Conservation (phyloP, 2,113 vertebrate species). For the Xiphophorus couchianus region DNA sequence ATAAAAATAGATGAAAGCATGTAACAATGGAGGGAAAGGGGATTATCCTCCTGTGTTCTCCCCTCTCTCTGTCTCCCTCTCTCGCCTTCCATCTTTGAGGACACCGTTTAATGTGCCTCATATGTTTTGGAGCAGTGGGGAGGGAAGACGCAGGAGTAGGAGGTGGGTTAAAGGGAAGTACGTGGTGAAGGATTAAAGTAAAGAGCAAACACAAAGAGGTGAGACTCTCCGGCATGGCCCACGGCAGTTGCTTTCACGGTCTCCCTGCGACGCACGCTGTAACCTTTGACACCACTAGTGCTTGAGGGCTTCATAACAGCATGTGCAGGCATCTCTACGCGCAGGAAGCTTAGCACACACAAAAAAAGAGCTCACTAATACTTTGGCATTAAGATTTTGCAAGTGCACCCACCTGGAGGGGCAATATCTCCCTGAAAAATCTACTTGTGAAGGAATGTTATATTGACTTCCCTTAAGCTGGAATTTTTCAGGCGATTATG, state of each 20-base stretch:
- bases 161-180: not conserved
- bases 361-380: slow-evolving; percentile 1
- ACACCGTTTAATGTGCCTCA: slow-evolving; percentile 63
- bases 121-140: slow-evolving; percentile 19
- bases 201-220: slow-evolving; percentile 39
- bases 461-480: slow-evolving; percentile 35
- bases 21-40: slow-evolving; percentile 64
- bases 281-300: slow-evolving; percentile 49
- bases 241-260: slow-evolving; percentile 14
- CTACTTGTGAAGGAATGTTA: slow-evolving; percentile 54
- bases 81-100: slow-evolving; percentile 49
- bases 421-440: slow-evolving; percentile 54
- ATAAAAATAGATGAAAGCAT: slow-evolving; percentile 76
- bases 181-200: slow-evolving; percentile 25
- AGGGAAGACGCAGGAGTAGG: not conserved
- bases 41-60: slow-evolving; percentile 57
- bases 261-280: not conserved
- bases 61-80: slow-evolving; percentile 8
- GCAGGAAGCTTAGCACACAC: slow-evolving; percentile 7
- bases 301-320: slow-evolving; percentile 35
- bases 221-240: not conserved
- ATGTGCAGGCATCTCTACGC: not conserved
- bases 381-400: slow-evolving; percentile 14
- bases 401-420: slow-evolving; percentile 48
- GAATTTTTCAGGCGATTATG: slow-evolving; percentile 1